These are phyloP conservation scores for Pitangus sulphuratus DNA, from an alignment of 2,797 vertebrate genomes.

Conservation along the genomic window DNA sequence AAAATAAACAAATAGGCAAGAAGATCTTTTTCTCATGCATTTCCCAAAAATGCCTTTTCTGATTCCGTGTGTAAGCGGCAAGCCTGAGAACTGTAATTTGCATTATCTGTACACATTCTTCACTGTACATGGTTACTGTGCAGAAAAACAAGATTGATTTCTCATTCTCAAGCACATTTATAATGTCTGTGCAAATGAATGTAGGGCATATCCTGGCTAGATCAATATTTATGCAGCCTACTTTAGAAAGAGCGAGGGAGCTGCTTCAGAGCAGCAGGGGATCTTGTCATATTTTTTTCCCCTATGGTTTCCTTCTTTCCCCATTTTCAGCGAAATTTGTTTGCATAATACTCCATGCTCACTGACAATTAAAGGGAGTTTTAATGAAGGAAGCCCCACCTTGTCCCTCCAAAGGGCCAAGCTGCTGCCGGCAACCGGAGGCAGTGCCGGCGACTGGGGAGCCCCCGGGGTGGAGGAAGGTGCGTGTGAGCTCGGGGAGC, in stretches of 20 bases:
- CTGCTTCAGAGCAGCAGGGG: conserved; percentile 10
- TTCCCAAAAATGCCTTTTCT: not conserved
- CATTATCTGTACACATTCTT: not conserved
- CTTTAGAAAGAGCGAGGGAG: conserved; percentile 49
- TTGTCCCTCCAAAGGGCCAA: not conserved
- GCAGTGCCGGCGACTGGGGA: fast-evolving
- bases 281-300: conserved; percentile 38
- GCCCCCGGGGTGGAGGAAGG: fast-evolving
- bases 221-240: conserved; percentile 55
- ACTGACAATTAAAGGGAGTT: not conserved
- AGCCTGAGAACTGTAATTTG: not conserved
- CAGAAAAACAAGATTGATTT: conserved; percentile 56
- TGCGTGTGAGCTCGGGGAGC: not conserved
- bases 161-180: conserved; percentile 50
- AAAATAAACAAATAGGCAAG: not conserved
- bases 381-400: not conserved
- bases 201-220: not conserved
- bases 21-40: not conserved
- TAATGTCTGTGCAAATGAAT: conserved; percentile 56
- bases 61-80: not conserved
- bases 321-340: not conserved
- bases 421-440: not conserved
- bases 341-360: not conserved
- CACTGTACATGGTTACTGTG: not conserved
- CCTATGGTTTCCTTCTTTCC: not conserved